A percentile compares a stretch with the other conserved stretches of the same genome.
phyloP scores from a whole-genome alignment of 2,113 vertebrate species.

The Ochotona curzoniae region DNA sequence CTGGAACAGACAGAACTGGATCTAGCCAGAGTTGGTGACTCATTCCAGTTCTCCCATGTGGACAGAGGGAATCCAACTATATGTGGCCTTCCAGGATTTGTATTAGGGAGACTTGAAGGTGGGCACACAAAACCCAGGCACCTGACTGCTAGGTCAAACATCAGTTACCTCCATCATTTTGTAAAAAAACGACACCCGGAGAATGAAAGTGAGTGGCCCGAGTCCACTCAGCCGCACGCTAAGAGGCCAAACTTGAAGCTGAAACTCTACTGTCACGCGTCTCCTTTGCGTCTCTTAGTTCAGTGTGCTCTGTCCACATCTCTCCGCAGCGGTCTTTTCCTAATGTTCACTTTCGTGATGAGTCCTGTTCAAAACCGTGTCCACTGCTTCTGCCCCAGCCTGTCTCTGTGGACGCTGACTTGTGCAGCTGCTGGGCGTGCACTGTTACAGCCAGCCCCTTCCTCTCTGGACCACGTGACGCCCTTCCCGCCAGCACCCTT shows the following conservation, averaged over 20 bases:
- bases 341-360: not conserved
- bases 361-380: not conserved
- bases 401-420: not conserved
- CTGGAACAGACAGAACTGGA: too few species aligned
- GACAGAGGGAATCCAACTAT: too few species aligned
- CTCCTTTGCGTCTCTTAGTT: not conserved
- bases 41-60: too few species aligned
- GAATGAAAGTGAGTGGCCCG: not conserved
- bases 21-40: too few species aligned
- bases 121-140: too few species aligned
- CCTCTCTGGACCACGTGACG: not conserved
- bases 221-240: not conserved
- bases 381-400: not conserved
- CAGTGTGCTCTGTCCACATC: too few species aligned
- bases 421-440: not conserved
- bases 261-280: not conserved
- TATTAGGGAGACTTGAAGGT: too few species aligned
- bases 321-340: not conserved
- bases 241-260: not conserved
- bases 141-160: too few species aligned
- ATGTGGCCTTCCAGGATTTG: too few species aligned
- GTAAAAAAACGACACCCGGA: not conserved
- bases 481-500: too few species aligned
- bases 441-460: not conserved
- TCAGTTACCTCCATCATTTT: too few species aligned